Evolutionary conservation across 2,113 vertebrate genomes (phyloP), one percentile per base, ranked within the genome.

Genomic region (Machaerirhynchus nigripectus): DNA sequence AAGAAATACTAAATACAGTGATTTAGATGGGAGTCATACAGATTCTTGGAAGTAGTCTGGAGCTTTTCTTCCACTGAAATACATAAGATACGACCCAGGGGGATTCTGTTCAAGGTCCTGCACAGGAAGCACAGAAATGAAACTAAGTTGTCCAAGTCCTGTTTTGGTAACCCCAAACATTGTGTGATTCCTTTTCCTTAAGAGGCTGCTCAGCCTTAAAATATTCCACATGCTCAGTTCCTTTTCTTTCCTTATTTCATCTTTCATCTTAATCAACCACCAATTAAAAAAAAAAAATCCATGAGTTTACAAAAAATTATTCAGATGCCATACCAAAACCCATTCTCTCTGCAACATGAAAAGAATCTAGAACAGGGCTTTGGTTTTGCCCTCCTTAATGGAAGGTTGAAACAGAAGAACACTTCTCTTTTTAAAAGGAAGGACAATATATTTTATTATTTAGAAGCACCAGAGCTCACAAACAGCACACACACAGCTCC

Each of bases 51-150:
- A 83, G 24, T 20, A 87, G 33, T 88, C 55, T 8, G 2, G 46
- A 85, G 59, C 35, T 65, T 73, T 50, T 53, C 59, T 89, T 74
- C 64, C 33, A 50, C 53, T 80, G 40, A 93, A 75, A 88, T 61
- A 49, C 26, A n/a, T 0, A 4, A 93, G 31, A 6, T 13, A 33
- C 1, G 2, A n/a, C n/a, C 59, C 67, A 69, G 18, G 64, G 30
- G 23, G 52, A 79, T 59, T 69, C 75, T 71, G 16, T 42, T 90
- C 46, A 63, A 84, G 35, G 30, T 78, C 39, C 49, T 63, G 64
- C 17, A 61, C 17, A 78, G 40, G 53, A 46, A 53, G 20, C 18
- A 46, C 5, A 57, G 71, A 50, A 95, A 42, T 44, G 11, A 80
- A 93, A 87, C 13, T 26, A 39, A 8, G 27, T 47, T 85, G 40